Evolutionary conservation across 2,888 invertebrate genomes (phyloP).

Genomic region (Vanessa cardui): DNA sequence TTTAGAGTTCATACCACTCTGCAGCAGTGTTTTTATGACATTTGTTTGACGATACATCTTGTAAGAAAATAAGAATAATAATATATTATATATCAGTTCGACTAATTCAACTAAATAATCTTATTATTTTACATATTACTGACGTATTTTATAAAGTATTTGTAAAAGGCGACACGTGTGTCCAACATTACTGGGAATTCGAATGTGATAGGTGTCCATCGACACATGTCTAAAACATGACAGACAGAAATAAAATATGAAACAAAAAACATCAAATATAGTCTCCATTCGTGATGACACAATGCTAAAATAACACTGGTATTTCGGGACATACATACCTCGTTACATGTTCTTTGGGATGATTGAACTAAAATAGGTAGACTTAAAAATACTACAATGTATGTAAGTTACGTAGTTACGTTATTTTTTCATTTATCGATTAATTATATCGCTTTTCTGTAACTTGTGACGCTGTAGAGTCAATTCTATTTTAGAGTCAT

Average conservation of each 20-base stretch:
- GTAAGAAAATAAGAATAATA: not conserved
- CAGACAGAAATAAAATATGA: constrained; percentile 62
- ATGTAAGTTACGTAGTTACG: too few species aligned
- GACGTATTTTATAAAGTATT: not conserved
- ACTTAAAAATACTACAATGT: too few species aligned
- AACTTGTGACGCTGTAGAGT: too few species aligned
- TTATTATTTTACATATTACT: not conserved
- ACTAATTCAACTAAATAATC: not conserved
- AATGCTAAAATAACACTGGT: constrained; percentile 54
- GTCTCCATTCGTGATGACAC: constrained; percentile 58
- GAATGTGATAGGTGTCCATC: constrained; percentile 60
- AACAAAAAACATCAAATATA: constrained; percentile 65
- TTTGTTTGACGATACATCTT: too few species aligned
- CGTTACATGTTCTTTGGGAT: constrained; percentile 9
- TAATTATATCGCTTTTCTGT: too few species aligned
- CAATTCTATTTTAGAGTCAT: too few species aligned
- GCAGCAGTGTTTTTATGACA: too few species aligned
- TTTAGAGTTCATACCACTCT: too few species aligned
- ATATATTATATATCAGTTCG: not conserved
- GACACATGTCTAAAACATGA: constrained; percentile 53
- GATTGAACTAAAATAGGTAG: not conserved
- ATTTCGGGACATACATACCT: constrained; percentile 16
- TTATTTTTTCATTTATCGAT: too few species aligned
- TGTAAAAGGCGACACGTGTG: constrained; percentile 22
- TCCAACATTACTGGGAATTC: constrained; percentile 46